Conservation (phyloP, 1,140 invertebrate genomes). For the Frieseomelitta varia region DNA sequence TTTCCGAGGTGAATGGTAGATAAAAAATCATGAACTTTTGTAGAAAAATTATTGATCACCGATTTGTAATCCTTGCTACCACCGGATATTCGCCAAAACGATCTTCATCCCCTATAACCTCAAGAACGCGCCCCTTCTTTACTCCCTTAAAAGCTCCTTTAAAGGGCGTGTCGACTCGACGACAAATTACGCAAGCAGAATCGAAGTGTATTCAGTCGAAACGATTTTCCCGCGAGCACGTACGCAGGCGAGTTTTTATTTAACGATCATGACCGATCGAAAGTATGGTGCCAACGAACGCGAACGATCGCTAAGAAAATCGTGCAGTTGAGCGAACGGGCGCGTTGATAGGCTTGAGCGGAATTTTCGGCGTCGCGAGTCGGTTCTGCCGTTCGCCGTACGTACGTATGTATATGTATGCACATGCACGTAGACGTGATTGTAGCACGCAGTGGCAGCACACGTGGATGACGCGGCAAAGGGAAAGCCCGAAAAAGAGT, state of each 20-base stretch:
- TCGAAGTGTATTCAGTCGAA: too few species aligned
- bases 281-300: conserved; percentile 52
- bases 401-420: too few species aligned
- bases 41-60: background rate
- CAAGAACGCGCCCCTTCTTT: background rate
- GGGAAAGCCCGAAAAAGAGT: conserved; percentile 6
- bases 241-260: conserved; percentile 53
- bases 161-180: background rate
- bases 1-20: background rate
- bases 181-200: conserved; percentile 10
- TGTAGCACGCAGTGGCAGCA: background rate
- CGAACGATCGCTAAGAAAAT: conserved; percentile 52
- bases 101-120: background rate
- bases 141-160: too few species aligned
- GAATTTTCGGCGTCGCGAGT: conserved; percentile 51
- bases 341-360: background rate
- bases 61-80: too few species aligned
- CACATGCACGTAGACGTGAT: too few species aligned
- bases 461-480: conserved; percentile 15
- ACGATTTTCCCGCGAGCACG: conserved; percentile 15
- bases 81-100: background rate
- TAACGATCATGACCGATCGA: too few species aligned
- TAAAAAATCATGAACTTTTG: background rate
- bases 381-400: background rate
- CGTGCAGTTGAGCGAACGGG: conserved; percentile 27